Evolutionary conservation across 2,113 vertebrate species (phyloP).

Genomic region (Sardina pilchardus): DNA sequence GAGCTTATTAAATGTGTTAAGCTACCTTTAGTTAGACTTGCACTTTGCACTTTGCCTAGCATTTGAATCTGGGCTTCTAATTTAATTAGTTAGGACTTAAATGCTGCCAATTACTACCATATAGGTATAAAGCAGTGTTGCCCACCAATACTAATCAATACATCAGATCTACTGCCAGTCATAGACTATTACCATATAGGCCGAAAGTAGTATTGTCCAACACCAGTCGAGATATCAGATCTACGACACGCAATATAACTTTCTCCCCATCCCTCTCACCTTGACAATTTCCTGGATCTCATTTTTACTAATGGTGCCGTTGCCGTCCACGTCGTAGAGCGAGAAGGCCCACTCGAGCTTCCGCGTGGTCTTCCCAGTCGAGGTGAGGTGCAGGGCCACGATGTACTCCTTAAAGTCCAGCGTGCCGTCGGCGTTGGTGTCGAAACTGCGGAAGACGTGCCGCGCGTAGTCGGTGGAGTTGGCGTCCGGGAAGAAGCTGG

Average conservation of each 20-base stretch:
- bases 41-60: no score
- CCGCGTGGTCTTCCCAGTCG: slow-evolving; percentile 75
- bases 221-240: not conserved
- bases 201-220: not conserved
- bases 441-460: slow-evolving; percentile 81
- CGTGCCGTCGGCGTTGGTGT: slow-evolving; percentile 78
- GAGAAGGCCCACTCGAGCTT: slow-evolving; percentile 83
- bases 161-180: not conserved
- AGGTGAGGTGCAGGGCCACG: slow-evolving; percentile 80
- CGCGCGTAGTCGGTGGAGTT: slow-evolving; percentile 75
- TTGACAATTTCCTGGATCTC: slow-evolving; percentile 78
- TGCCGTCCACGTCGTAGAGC: slow-evolving; percentile 82
- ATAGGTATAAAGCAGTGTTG: not conserved
- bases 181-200: no score
- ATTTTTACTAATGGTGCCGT: slow-evolving; percentile 79
- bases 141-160: not conserved
- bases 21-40: no score
- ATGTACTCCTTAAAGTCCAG: slow-evolving; percentile 85
- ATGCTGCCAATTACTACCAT: no score
- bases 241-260: not conserved
- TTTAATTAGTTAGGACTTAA: no score
- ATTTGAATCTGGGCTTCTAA: no score
- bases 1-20: no score
- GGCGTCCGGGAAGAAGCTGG: slow-evolving; percentile 78
- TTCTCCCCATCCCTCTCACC: slow-evolving; percentile 54